A percentile compares a stretch with the other conserved stretches of the same genome.
Conservation (phyloP, 2,888 invertebrate genomes). For the Cyrtodaria siliqua region DNA sequence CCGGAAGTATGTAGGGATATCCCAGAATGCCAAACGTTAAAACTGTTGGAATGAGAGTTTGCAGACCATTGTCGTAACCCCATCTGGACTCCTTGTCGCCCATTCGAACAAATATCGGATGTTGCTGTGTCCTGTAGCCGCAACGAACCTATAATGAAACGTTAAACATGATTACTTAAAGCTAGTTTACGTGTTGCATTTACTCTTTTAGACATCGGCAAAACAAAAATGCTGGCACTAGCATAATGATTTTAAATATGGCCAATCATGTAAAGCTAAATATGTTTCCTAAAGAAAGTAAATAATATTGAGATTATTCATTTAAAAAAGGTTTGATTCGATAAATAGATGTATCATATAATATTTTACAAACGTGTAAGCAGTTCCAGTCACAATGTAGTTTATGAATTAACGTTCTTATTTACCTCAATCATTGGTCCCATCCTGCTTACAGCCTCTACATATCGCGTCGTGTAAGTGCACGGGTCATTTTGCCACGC, state of each 20-base stretch:
- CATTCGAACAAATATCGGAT: slow-evolving; percentile 92
- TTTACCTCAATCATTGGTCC: slow-evolving; percentile 88
- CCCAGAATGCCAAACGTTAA: slow-evolving; percentile 90
- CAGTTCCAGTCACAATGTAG: no score
- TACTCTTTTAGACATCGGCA: no score
- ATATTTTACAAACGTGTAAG: no score
- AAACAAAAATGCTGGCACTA: no score
- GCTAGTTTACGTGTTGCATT: no score
- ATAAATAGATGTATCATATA: no score
- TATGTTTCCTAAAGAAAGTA: no score
- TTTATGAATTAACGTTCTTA: no score
- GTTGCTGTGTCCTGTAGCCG: slow-evolving; percentile 62
- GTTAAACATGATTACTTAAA: slow-evolving; percentile 81
- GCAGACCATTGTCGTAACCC: slow-evolving; percentile 91
- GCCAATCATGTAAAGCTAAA: no score
- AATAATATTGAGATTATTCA: no score
- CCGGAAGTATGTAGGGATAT: slow-evolving; percentile 95
- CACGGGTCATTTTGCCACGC: slow-evolving; percentile 53
- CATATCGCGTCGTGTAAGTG: slow-evolving; percentile 76
- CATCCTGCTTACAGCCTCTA: slow-evolving; percentile 64
- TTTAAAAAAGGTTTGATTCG: no score
- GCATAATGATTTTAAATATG: no score
- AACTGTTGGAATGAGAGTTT: slow-evolving; percentile 94
- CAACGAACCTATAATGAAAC: slow-evolving; percentile 88
- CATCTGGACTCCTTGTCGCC: slow-evolving; percentile 95